A percentile compares a stretch with the other conserved stretches of the same genome.
Conservation (phyloP, 2,113 vertebrate genomes). For the Alexandromys fortis region DNA sequence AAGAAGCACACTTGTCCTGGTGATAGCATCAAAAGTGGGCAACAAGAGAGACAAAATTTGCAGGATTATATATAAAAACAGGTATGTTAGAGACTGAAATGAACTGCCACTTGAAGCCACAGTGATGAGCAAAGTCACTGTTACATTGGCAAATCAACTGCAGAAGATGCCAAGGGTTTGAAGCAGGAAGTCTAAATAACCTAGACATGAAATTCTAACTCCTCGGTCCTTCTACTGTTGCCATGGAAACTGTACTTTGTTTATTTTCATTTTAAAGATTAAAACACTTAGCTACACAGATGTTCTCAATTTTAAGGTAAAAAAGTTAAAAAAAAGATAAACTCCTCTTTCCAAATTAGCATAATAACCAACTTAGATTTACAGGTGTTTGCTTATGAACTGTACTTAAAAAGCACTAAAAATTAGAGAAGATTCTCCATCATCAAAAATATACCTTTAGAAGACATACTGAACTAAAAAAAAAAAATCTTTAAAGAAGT, state of each 20-base stretch:
- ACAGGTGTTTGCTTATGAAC: conserved; percentile 46
- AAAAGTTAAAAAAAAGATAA: conserved; percentile 22
- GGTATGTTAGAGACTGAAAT: neutral
- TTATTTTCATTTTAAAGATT: conserved; percentile 24
- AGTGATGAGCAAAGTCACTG: neutral
- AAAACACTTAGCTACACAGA: conserved; percentile 35
- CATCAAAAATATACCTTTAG: neutral
- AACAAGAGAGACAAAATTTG: neutral
- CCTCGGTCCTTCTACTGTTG: neutral
- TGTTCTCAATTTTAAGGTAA: conserved; percentile 51
- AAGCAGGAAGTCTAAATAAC: neutral
- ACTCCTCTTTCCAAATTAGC: conserved; percentile 23
- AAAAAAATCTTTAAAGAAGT: neutral
- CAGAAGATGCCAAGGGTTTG: neutral
- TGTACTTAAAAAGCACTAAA: conserved; percentile 17
- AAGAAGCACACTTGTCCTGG: neutral
- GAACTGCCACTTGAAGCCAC: neutral
- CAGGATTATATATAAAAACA: neutral
- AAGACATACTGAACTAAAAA: neutral
- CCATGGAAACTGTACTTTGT: conserved; percentile 17
- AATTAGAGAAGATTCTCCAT: neutral
- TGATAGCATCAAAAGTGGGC: neutral
- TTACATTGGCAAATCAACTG: neutral
- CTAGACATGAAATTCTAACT: neutral
- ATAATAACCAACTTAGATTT: conserved; percentile 39